Conservation (phyloP, 2,113 vertebrate genomes). For the Prionailurus viverrinus region DNA sequence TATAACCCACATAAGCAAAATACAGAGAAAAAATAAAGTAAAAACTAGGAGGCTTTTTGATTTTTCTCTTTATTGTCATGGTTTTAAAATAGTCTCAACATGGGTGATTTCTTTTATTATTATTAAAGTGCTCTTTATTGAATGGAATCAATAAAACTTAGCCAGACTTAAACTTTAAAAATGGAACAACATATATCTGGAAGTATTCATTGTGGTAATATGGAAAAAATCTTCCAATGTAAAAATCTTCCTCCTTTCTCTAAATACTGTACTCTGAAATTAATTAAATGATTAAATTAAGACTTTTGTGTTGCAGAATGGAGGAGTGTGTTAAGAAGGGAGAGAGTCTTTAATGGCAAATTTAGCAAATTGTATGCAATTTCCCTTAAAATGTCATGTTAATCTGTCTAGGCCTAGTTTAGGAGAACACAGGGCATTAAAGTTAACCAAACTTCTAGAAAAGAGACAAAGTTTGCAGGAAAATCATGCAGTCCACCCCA, state of each 20-base stretch:
- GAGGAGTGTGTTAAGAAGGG: slow-evolving; percentile 16
- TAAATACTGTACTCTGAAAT: not conserved
- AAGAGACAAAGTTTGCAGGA: slow-evolving; percentile 8
- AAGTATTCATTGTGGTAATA: slow-evolving; percentile 47
- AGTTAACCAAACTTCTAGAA: slow-evolving; percentile 30
- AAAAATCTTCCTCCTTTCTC: slow-evolving; percentile 27
- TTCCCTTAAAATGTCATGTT: slow-evolving; percentile 12
- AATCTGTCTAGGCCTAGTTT: not conserved
- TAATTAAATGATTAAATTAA: slow-evolving; percentile 71
- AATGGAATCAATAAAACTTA: slow-evolving; percentile 66
- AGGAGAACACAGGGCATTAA: not conserved
- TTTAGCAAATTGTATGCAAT: slow-evolving; percentile 31
- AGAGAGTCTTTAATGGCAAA: not conserved
- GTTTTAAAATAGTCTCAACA: slow-evolving; percentile 65
- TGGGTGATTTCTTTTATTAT: not conserved
- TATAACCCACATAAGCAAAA: slow-evolving; percentile 50
- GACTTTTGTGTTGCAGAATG: slow-evolving; percentile 2
- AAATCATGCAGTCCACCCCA: not conserved
- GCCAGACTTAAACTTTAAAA: slow-evolving; percentile 31
- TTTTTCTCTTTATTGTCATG: not conserved
- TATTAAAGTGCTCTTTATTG: slow-evolving; percentile 59
- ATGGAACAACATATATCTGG: slow-evolving; percentile 50
- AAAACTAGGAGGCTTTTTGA: not conserved
- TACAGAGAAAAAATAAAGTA: not conserved
- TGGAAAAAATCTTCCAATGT: not conserved